A percentile compares a stretch with the other conserved stretches of the same genome.
These are phyloP conservation scores for Lepidochitona cinerea DNA, from an alignment of 2,888 invertebrate genomes.

Conservation along the genomic window DNA sequence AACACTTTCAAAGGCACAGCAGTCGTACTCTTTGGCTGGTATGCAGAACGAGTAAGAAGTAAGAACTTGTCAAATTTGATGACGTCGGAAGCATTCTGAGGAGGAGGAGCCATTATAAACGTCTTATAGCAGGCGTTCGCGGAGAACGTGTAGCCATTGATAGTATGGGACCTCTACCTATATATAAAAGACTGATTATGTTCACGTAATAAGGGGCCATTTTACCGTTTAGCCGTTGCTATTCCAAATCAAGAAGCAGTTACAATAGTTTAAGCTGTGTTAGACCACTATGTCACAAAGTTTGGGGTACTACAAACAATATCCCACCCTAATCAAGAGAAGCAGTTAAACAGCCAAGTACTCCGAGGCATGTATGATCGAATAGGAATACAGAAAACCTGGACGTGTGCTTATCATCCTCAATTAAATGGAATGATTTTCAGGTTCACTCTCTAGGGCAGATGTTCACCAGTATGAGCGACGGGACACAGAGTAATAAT, in stretches of 20 bases:
- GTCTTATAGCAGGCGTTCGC: neutral
- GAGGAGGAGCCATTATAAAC: neutral
- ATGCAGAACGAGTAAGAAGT: neutral
- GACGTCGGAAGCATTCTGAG: neutral
- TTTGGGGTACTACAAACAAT: neutral
- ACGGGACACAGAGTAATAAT: no score
- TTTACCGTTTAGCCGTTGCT: neutral
- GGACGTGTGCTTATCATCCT: neutral
- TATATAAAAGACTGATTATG: neutral
- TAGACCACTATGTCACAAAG: neutral
- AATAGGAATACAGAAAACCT: neutral
- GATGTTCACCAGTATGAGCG: no score
- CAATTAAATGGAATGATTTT: neutral
- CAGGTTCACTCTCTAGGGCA: neutral
- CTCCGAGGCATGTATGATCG: neutral
- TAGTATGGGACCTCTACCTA: neutral
- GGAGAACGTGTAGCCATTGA: neutral
- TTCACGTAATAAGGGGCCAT: neutral
- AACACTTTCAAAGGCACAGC: neutral
- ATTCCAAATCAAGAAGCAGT: neutral
- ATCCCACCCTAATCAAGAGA: neutral
- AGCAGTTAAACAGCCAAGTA: neutral
- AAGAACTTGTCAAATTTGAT: neutral
- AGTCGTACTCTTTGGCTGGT: neutral
- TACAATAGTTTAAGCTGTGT: neutral